These are phyloP conservation scores for Thysanoteuthis rhombus DNA, from an alignment of 2,888 invertebrate species.

Conservation along the genomic window DNA sequence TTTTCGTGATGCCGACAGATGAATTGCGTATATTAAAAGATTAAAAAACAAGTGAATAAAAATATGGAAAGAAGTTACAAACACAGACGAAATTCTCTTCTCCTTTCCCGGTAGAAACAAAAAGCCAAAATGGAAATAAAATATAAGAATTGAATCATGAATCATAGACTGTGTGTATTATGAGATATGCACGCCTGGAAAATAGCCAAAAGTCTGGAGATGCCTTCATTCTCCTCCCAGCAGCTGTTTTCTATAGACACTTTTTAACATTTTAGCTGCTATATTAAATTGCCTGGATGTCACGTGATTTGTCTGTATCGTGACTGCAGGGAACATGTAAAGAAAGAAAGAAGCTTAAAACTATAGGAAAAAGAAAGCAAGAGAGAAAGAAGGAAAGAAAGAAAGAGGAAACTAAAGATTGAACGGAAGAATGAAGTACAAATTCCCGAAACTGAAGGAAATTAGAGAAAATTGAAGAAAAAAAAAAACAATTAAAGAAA, in stretches of 20 bases:
- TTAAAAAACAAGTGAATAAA: neutral
- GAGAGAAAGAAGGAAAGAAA: neutral
- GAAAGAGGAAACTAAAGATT: no score
- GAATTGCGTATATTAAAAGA: slow-evolving; percentile 1
- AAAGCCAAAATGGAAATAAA: neutral
- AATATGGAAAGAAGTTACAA: neutral
- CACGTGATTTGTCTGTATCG: neutral
- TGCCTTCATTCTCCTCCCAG: neutral
- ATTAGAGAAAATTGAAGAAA: no score
- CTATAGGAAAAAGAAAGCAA: neutral
- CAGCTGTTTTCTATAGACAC: neutral
- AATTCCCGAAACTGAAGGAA: no score
- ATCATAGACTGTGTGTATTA: neutral
- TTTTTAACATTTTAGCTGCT: neutral
- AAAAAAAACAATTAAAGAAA: no score
- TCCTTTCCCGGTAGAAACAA: neutral
- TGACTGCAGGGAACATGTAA: neutral
- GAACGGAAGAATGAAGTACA: no score
- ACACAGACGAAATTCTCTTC: neutral
- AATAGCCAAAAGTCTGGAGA: neutral
- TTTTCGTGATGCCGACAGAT: neutral
- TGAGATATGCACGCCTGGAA: neutral
- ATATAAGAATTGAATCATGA: neutral
- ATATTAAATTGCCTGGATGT: neutral
- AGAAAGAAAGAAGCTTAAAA: neutral